These are phyloP conservation scores for Dipodomys ordii DNA, from an alignment of 2,113 vertebrate species.

Conservation along the genomic window DNA sequence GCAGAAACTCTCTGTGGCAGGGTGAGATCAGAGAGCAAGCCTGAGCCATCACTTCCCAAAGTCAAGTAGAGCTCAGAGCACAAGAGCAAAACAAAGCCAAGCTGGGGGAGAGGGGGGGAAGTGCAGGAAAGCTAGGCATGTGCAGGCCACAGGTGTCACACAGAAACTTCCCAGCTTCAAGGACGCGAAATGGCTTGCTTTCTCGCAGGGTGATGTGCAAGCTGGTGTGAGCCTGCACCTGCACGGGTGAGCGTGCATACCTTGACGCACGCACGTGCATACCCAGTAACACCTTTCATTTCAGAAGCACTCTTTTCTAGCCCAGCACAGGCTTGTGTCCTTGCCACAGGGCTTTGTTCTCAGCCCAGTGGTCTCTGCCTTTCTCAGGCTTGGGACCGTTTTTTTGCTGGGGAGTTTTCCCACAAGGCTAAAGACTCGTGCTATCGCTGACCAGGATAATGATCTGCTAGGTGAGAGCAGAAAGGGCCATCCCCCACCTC, in stretches of 20 bases:
- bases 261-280: neutral
- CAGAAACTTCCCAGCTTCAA: conserved; percentile 23
- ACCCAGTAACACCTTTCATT: conserved; percentile 20
- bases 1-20: accelerated
- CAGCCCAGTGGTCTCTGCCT: neutral
- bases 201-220: neutral
- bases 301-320: neutral
- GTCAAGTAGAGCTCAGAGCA: neutral
- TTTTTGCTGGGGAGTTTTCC: neutral
- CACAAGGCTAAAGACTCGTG: accelerated
- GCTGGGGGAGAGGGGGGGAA: no score
- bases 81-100: neutral
- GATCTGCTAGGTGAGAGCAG: neutral
- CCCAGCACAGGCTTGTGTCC: neutral
- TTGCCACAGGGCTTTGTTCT: neutral
- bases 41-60: no score
- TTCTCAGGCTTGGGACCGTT: neutral
- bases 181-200: neutral
- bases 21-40: neutral
- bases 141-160: accelerated
- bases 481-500: neutral
- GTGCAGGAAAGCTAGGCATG: accelerated
- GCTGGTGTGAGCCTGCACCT: accelerated
- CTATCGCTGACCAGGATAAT: neutral
- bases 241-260: accelerated